These are phyloP conservation scores for Thera britannica DNA, from an alignment of 2,888 invertebrate species.

Conservation along the genomic window DNA sequence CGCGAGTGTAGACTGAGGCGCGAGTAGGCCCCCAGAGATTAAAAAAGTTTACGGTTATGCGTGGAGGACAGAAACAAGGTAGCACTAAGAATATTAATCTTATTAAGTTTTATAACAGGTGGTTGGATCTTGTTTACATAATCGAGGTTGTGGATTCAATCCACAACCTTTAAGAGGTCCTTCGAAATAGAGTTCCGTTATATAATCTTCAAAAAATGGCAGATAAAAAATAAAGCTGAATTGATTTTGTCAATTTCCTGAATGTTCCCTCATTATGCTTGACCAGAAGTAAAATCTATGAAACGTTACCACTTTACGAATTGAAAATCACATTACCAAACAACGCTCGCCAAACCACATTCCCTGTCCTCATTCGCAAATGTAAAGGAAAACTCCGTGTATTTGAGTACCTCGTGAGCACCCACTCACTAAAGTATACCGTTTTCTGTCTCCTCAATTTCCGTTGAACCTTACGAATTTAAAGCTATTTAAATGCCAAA, in stretches of 20 bases:
- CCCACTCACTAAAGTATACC: conserved; percentile 25
- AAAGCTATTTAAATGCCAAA: conserved; percentile 38
- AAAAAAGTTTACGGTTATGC: conserved; percentile 22
- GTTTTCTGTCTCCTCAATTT: conserved; percentile 27
- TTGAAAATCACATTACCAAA: background rate
- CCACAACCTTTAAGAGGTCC: too few relatives aligned
- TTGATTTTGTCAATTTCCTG: too few relatives aligned
- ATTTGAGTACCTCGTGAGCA: conserved; percentile 14
- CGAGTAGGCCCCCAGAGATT: conserved; percentile 30
- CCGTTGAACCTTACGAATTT: conserved; percentile 37
- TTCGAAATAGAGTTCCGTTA: too few relatives aligned
- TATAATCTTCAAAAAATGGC: too few relatives aligned
- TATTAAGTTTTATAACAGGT: background rate
- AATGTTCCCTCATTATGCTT: too few relatives aligned
- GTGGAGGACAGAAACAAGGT: conserved; percentile 15
- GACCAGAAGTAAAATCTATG: too few relatives aligned
- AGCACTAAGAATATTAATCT: background rate
- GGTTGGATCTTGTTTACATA: background rate
- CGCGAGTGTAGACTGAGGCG: conserved; percentile 31
- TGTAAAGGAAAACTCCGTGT: conserved; percentile 15
- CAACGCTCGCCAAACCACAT: background rate
- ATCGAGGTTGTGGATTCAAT: too few relatives aligned
- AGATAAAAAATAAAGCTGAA: too few relatives aligned
- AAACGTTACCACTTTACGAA: background rate
- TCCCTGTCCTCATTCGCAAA: background rate